Evolutionary conservation across 1,140 invertebrate species (phyloP), one percentile per base, ranked within the genome.

Genomic region (Procambarus clarkii): DNA sequence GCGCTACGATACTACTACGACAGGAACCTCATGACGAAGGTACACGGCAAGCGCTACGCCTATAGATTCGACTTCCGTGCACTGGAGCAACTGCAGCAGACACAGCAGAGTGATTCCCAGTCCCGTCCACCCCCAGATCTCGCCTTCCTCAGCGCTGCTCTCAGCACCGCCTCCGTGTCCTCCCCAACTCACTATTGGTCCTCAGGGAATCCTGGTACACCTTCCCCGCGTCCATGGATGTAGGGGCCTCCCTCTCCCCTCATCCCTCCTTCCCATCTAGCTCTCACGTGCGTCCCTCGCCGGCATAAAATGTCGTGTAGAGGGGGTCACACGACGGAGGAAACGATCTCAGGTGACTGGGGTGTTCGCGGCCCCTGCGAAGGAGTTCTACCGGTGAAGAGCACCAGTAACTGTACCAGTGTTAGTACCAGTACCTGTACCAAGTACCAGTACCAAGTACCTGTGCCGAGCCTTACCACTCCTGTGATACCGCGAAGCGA

Each of bases 1-100:
- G 89, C 89, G 76, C 82, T 91, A 15, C 74, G 89, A 95, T 99
- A 99, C 95, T 99, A 99, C 95, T 99, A 99, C 95, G 98, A 99
- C 96, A 98, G 98, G 95, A 98, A 98, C 95, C 99, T 99, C 94
- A 99, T 99, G 97, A 98, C 98, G 83, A 99, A 99, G 95, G 98
- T 99, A 2, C 98, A 99, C 94, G 98, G 98, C 86, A 99, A 99
- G 95, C 95, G 98, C 93, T 99, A 99, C 95, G 98, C 98, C 79
- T 99, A 99, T 96, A 99, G 99, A 95, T 99, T 99, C 95, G 98
- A 99, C 95, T 99, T 99, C 95, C 97, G 97, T 96, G 98, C 98
- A 3, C 95, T 98, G 80, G 97, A 97, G 45, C 98, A 98, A 82
- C 98, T 98, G 44, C 98, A 97, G 84, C 98, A 98, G 94, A 97